Conservation (phyloP, 2,113 vertebrate genomes). For the Ia io region DNA sequence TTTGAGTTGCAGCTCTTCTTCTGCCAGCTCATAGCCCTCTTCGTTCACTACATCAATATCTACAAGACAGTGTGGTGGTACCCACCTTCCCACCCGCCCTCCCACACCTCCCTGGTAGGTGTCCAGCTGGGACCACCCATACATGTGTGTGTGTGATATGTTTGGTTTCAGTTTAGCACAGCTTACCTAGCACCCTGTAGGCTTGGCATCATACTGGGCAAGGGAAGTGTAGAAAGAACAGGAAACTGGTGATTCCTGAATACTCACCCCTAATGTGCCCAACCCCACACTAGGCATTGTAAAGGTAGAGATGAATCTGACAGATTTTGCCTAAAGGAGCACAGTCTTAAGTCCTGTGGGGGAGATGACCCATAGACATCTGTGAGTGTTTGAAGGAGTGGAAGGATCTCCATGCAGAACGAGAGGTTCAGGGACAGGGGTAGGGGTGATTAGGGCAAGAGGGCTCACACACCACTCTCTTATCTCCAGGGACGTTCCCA, state of each 20-base stretch:
- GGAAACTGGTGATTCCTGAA: neutral
- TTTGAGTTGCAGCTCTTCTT: constrained; percentile 98
- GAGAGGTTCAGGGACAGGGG: neutral
- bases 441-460: neutral
- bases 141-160: neutral
- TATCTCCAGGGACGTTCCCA: constrained; percentile 70
- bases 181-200: neutral
- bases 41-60: constrained; percentile 99
- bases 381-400: neutral
- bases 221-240: neutral
- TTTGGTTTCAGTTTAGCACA: constrained; percentile 42
- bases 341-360: neutral
- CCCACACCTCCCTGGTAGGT: constrained; percentile 96
- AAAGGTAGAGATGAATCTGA: neutral
- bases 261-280: neutral
- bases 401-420: neutral
- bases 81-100: constrained; percentile 94
- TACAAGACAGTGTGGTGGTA: constrained; percentile 99
- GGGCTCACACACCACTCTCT: constrained; percentile 60
- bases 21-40: constrained; percentile 96
- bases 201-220: neutral
- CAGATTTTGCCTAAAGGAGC: neutral
- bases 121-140: neutral
- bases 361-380: neutral
- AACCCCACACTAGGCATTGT: neutral